Base-by-base conservation (phyloP, 2,888 invertebrate species). In the Callosobruchus maculatus region DNA sequence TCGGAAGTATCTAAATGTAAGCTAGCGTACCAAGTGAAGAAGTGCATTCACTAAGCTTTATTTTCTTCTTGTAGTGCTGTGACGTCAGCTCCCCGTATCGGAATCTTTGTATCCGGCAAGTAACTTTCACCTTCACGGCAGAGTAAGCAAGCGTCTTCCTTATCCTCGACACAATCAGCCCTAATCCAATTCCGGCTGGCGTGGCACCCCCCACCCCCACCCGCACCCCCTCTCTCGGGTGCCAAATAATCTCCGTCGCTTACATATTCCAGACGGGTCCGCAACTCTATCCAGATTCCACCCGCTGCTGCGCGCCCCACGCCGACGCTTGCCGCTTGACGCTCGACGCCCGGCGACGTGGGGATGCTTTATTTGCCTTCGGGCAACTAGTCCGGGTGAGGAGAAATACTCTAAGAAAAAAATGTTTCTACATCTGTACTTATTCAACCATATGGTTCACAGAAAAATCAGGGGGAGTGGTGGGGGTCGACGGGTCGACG, bases 231-330 rank as follows among this genome's bases (percentile, higher is more conserved):
- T 49, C 49, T 49, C 49, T 13, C 49, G 49, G 49, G 49, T 49
- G 49, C 49, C 49, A 49, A 49, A 49, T 49, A 49, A 49, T 49
- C 49, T 49, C 49, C 49, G 68, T 18, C 22, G 68, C 68, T 68
- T 74, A 74, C 68, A 71, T 70, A 66, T 67, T 22, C 72, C 74
- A 74, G 74, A 74, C 72, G 74, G 70, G 71, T 68, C 67, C 21
- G 74, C 69, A 71, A 70, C 74, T 71, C 31, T 73, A 71, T 26
- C 71, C 73, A 71, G 73, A 71, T 68, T 30, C 68, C 68, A 49
- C 49, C 49, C 49, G 49, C 49, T 49, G 49, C 49, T 49, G 13
- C 13, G 26, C 18, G 49, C 49, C 18, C 49, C 9, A 18, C 49
- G 49, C 49, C 49, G 5, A 49, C 49, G 49, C 49, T 49, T 18